These are phyloP conservation scores for Pachyramphus minor DNA, from an alignment of 2,113 vertebrate genomes.

Conservation along the genomic window DNA sequence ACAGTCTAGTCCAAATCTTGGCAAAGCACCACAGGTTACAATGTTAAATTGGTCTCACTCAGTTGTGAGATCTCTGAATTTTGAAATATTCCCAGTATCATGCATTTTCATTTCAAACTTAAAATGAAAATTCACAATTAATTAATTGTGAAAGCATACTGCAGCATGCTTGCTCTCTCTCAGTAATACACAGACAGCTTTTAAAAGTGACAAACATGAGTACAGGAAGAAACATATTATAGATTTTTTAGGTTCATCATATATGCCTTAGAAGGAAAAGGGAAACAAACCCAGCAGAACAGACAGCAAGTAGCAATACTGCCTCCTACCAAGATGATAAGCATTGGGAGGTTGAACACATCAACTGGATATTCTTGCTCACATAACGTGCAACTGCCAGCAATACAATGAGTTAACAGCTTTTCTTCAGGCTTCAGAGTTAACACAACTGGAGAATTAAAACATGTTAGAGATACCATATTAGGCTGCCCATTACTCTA, in stretches of 20 bases:
- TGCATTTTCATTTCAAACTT: neutral
- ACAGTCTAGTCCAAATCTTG: neutral
- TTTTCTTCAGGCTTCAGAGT: neutral
- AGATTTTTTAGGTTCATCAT: neutral
- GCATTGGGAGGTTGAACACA: neutral
- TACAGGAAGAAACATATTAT: neutral
- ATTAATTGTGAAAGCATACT: neutral
- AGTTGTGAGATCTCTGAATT: neutral
- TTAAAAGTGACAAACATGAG: neutral
- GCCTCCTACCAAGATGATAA: neutral
- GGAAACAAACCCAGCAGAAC: neutral
- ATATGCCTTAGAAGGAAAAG: neutral
- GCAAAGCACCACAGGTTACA: neutral
- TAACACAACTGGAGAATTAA: neutral
- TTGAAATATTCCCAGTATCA: neutral
- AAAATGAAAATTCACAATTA: neutral
- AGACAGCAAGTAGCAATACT: neutral
- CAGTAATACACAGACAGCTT: neutral
- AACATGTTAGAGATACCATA: neutral
- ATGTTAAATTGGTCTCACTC: neutral
- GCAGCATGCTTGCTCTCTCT: neutral
- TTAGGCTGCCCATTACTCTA: neutral
- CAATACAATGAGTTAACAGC: neutral
- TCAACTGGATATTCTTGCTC: neutral
- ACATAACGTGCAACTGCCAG: neutral